Evolutionary conservation across 1,140 invertebrate genomes (phyloP), one percentile per base, ranked within the genome.

Genomic region (Diabrotica virgifera): DNA sequence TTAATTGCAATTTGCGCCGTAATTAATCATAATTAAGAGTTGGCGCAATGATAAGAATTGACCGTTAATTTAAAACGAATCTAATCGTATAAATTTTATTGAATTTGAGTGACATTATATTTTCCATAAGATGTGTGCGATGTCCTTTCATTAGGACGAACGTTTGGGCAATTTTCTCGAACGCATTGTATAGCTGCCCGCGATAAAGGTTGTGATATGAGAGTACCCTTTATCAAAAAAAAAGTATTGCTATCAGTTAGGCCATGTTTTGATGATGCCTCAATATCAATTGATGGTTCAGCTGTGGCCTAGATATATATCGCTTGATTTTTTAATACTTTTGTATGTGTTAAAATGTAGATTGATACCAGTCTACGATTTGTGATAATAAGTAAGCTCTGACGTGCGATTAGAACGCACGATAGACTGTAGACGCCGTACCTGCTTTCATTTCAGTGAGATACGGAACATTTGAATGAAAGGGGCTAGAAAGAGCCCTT

Each of bases 371-470:
- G 70, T 74, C 69, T 71, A 67, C 68, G 40, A 69, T 71, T 69
- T 74, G 72, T 74, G 72, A 74, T 74, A 75, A 71, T 71, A 72
- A 73, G 68, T 73, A 74, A 71, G 69, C 71, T 72, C 69, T 73
- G 67, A 71, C 64, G 68, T 73, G 71, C 73, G 66, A 65, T 63
- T 59, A 69, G 71, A 66, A 37, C 65, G 71, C 68, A 70, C 67
- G 67, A 72, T 73, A 71, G 71, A 72, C 70, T 72, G 70, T 74
- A 72, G 71, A 67, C 70, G 70, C 71, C 67, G 73, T 73, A 73
- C 72, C 72, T 75, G 72, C 70, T 72, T 74, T 72, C 64, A 66
- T 65, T 69, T 73, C 68, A 70, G 70, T 73, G 69, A 73, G 70
- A 72, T 70, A 72, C 65, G 63, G 70, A 67, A 68, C 64, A 52